Conservation (phyloP, 92 coral and sea anemone genomes). For the Epizoanthus stellaris region DNA sequence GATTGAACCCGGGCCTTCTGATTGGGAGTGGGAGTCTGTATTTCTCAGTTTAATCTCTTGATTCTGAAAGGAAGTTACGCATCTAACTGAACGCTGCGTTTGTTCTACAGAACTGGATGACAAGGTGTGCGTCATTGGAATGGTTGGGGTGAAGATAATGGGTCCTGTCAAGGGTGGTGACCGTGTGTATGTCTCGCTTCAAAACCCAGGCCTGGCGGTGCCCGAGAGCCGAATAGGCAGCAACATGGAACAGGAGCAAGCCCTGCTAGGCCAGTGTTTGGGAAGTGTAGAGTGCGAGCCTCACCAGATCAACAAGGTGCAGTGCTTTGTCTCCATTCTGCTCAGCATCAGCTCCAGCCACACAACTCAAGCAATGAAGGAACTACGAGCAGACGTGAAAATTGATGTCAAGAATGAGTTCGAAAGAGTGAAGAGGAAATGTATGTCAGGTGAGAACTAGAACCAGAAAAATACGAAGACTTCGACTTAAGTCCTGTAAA, state of each 20-base stretch:
- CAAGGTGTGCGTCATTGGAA: conserved; percentile 93
- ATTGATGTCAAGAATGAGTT: conserved; percentile 85
- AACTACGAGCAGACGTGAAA: conserved; percentile 78
- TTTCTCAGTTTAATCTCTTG: too few species aligned
- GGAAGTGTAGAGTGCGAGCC: conserved; percentile 67
- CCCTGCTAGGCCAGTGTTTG: conserved; percentile 90
- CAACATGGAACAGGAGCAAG: conserved; percentile 68
- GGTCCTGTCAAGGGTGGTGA: conserved; percentile 92
- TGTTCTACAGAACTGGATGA: conserved; percentile 70
- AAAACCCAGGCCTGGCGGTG: conserved; percentile 89
- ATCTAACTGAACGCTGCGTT: neutral
- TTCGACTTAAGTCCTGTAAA: too few species aligned
- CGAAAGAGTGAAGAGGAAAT: conserved; percentile 66
- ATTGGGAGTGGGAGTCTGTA: too few species aligned
- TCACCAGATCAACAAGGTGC: conserved; percentile 65
- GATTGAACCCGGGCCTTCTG: too few species aligned
- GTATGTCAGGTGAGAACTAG: conserved; percentile 74
- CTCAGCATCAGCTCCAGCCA: conserved; percentile 81
- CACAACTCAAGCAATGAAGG: conserved; percentile 73
- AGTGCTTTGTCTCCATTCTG: conserved; percentile 90
- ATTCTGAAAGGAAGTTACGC: neutral
- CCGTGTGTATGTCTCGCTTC: conserved; percentile 90
- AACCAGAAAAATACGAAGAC: too few species aligned
- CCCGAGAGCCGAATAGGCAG: conserved; percentile 80
- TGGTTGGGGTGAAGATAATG: conserved; percentile 89